phyloP scores from a whole-genome alignment of 2,797 vertebrate genomes.

The Cheracebus regulus region DNA sequence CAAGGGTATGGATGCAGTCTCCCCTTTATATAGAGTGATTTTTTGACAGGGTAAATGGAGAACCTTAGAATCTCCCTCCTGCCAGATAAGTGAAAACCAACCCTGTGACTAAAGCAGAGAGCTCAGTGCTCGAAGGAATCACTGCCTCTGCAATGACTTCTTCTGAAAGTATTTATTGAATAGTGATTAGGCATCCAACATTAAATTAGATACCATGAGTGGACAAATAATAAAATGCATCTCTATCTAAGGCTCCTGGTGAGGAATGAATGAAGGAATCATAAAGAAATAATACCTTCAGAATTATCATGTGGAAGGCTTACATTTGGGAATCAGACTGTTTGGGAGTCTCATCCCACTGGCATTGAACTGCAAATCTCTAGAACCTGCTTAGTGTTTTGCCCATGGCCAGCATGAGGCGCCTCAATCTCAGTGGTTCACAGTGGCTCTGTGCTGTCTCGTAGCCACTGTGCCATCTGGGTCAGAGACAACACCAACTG shows the following conservation, averaged over 20 bases:
- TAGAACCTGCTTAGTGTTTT: accelerated
- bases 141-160: neutral
- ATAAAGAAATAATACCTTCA: neutral
- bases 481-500: accelerated
- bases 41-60: neutral
- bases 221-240: neutral
- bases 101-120: neutral
- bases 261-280: neutral
- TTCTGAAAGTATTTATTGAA: neutral
- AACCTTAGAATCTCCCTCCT: neutral
- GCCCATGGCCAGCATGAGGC: accelerated
- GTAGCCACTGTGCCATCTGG: too few relatives aligned
- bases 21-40: neutral
- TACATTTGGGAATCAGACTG: too few relatives aligned
- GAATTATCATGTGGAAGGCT: neutral
- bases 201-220: neutral
- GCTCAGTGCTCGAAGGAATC: neutral
- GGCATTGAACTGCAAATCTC: accelerated
- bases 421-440: accelerated
- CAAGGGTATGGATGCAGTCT: too few relatives aligned
- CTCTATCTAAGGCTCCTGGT: neutral
- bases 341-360: neutral
- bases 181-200: neutral
- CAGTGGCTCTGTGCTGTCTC: too few relatives aligned
- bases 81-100: neutral